phyloP scores from a whole-genome alignment of 2,888 invertebrate species.

The Julus scandinavius region DNA sequence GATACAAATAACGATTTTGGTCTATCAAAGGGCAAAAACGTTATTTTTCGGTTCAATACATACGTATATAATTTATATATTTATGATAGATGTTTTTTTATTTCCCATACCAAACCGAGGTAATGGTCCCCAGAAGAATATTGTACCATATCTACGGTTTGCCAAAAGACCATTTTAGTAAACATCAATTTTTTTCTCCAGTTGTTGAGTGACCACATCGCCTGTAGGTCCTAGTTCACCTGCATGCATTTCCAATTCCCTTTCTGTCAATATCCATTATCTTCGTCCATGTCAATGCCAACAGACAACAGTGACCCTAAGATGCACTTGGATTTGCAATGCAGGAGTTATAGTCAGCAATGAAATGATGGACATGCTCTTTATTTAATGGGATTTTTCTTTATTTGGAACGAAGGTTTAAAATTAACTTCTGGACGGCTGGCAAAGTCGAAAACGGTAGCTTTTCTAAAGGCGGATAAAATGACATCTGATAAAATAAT shows the following conservation, averaged over 20 bases:
- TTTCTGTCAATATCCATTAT: slow-evolving; percentile 31
- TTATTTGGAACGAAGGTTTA: neutral
- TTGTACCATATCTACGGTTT: neutral
- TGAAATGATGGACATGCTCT: neutral
- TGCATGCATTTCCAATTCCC: slow-evolving; percentile 27
- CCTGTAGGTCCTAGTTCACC: neutral
- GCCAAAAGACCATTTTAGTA: slow-evolving; percentile 7
- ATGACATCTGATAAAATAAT: slow-evolving; percentile 27
- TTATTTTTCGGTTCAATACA: neutral
- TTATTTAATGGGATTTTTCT: slow-evolving; percentile 12
- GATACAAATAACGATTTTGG: neutral
- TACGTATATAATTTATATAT: neutral
- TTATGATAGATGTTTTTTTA: neutral
- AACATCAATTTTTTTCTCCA: neutral
- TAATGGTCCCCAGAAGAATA: neutral
- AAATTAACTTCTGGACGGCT: slow-evolving; percentile 9
- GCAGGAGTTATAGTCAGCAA: neutral
- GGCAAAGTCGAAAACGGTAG: neutral
- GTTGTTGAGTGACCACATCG: slow-evolving; percentile 24
- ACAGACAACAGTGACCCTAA: slow-evolving; percentile 8
- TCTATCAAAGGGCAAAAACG: neutral
- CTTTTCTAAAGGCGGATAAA: slow-evolving; percentile 7
- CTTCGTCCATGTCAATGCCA: slow-evolving; percentile 30
- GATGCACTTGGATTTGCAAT: neutral
- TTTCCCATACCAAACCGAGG: neutral